Evolutionary conservation across 2,888 invertebrate genomes (phyloP).

Genomic region (Melanotus villosus): DNA sequence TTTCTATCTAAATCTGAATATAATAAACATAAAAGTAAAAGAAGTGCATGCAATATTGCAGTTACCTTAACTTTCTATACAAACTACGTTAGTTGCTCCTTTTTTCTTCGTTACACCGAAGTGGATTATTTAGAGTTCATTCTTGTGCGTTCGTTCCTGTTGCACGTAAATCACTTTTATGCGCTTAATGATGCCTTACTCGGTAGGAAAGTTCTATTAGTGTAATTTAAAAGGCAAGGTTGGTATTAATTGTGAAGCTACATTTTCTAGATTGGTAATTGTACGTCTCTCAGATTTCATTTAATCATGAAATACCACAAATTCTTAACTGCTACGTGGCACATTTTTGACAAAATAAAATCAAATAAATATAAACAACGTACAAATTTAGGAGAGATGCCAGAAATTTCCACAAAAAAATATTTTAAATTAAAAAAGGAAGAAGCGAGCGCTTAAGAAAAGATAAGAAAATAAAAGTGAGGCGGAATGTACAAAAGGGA

Average conservation of each 20-base stretch:
- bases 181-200: background rate
- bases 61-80: too few species aligned
- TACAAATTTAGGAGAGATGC: background rate
- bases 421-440: constrained; percentile 7
- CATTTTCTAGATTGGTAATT: too few species aligned
- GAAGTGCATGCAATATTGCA: too few species aligned
- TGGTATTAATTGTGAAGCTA: background rate
- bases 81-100: too few species aligned
- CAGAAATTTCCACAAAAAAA: constrained; percentile 3
- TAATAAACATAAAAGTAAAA: too few species aligned
- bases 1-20: too few species aligned
- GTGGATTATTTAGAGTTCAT: too few species aligned
- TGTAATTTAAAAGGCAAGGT: background rate
- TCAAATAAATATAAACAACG: background rate
- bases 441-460: background rate
- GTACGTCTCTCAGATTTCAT: too few species aligned
- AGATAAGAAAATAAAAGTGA: constrained; percentile 14
- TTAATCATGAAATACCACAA: too few species aligned
- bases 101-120: too few species aligned
- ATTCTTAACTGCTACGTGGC: background rate
- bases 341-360: background rate
- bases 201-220: constrained; percentile 7
- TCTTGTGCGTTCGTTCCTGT: background rate
- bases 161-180: constrained; percentile 14
- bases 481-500: constrained; percentile 31